phyloP scores from a whole-genome alignment of 2,888 invertebrate genomes.

The Hymenopus coronatus region DNA sequence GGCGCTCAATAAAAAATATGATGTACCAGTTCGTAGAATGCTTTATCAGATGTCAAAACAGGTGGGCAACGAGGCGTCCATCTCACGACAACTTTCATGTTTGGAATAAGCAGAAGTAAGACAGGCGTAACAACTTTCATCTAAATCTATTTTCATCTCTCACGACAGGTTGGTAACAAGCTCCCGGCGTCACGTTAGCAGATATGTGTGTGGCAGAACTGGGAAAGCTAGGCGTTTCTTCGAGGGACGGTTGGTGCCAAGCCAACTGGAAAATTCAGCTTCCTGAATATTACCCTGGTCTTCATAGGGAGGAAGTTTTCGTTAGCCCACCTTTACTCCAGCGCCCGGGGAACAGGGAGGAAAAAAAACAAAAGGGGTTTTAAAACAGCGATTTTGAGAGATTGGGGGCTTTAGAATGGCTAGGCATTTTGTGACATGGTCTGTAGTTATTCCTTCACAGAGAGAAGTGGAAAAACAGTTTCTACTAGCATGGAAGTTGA shows the following conservation, averaged over 20 bases:
- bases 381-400: background rate
- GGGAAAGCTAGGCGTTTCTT: background rate
- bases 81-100: too few species aligned
- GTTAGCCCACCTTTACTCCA: background rate
- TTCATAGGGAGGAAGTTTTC: background rate
- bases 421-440: background rate
- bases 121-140: too few species aligned
- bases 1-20: too few species aligned
- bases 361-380: background rate
- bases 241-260: background rate
- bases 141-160: too few species aligned
- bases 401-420: background rate
- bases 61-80: too few species aligned
- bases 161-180: too few species aligned
- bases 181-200: too few species aligned
- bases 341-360: background rate
- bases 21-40: too few species aligned
- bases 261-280: background rate
- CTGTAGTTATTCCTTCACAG: background rate
- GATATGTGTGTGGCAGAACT: background rate
- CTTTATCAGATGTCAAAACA: too few species aligned
- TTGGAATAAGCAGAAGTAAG: too few species aligned
- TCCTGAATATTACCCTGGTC: background rate
- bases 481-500: too few species aligned
- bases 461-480: background rate